A percentile compares a stretch with the other conserved stretches of the same genome.
These are phyloP conservation scores for Ernsta delagoae DNA, from an alignment of 2,888 invertebrate genomes.

Conservation along the genomic window DNA sequence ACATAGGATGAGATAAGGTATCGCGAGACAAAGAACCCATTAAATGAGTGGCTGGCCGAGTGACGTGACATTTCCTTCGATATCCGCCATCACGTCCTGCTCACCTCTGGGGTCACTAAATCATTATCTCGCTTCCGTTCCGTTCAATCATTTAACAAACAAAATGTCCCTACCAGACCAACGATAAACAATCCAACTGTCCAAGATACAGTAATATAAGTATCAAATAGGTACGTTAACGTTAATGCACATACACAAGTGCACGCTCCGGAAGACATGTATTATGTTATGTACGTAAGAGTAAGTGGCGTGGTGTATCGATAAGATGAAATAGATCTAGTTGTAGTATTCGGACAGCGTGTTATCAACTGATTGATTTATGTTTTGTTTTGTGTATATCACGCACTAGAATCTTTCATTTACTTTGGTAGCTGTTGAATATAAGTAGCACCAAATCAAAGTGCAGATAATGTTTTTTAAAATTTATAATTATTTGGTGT, in stretches of 20 bases:
- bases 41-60: constrained; percentile 67
- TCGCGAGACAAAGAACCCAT: constrained; percentile 82
- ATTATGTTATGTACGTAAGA: neutral
- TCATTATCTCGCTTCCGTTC: constrained; percentile 70
- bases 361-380: constrained; percentile 23
- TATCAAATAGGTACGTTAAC: constrained; percentile 4
- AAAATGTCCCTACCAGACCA: constrained; percentile 35
- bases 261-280: constrained; percentile 4
- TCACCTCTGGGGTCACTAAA: constrained; percentile 78
- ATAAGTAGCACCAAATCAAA: neutral
- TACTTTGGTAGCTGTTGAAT: neutral
- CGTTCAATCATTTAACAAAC: constrained; percentile 55
- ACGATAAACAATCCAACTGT: constrained; percentile 37
- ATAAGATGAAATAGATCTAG: constrained; percentile 30
- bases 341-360: constrained; percentile 15
- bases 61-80: constrained; percentile 83
- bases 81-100: constrained; percentile 70
- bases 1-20: constrained; percentile 64
- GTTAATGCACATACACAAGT: no score
- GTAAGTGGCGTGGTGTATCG: constrained; percentile 24
- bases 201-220: constrained; percentile 48
- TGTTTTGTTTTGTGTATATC: constrained; percentile 13
- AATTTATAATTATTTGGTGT: no score
- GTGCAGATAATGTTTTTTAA: no score
- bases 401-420: constrained; percentile 5